Base-by-base conservation (phyloP, 2,113 vertebrate genomes). In the Fregetta grallaria region DNA sequence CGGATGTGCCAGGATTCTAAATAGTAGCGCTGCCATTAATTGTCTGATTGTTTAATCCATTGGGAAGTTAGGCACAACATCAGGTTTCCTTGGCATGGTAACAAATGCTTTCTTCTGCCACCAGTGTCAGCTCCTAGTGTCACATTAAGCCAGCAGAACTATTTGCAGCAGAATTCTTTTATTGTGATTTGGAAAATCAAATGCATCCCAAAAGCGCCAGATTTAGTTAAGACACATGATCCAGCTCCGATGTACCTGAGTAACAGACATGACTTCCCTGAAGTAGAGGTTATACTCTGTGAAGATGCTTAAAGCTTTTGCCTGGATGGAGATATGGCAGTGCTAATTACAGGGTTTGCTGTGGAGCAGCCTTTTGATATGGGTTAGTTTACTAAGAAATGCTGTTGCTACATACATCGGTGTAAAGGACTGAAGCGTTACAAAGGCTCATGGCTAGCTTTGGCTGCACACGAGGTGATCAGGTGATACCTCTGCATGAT, bases 161-260 rank as follows among this genome's bases (percentile, higher is more conserved):
- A 10, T 47, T 65, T 74, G 38, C 26, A 80, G 78, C 45, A 83
- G 21, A 56, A 27, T 45, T 79, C 9, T 72, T 66, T 18, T 17
- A 7, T 3, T 76, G 44, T 9, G 7, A 29, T 55, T 68, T 61
- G 53, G 36, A 77, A 78, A 26, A 53, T 77, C 25, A 26, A 7
- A 18, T 11, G 34, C 53, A 74, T 67, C 34, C 34, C 25, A 9
- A 9, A 67, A 61, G 21, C 26, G 40, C 45, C 45, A 18, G 3
- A 18, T 47, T 12, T 11, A 55, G 20, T 30, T 53, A 47, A 40
- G 1, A 2, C 8, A 3, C 6, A 1, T 11, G 29, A 10, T 32
- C 32, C 61, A 47, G 61, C 53, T 42, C n/a, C 42, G 61, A 40
- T 0, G 4, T 45, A 29, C 17, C 23, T 16, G 34, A 30, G 17